These are phyloP conservation scores for Epicampocera succincta DNA, from an alignment of 2,888 invertebrate genomes.

Conservation along the genomic window DNA sequence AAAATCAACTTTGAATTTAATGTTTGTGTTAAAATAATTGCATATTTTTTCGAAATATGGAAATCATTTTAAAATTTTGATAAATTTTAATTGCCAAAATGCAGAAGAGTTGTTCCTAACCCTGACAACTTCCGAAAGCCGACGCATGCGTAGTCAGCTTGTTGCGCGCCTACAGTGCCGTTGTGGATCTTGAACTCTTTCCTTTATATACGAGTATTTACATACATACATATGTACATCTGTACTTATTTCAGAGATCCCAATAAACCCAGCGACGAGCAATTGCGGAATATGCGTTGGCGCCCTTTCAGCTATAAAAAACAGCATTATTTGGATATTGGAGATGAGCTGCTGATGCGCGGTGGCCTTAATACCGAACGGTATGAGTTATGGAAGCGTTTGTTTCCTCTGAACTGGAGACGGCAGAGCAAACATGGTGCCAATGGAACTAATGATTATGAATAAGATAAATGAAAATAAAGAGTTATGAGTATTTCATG, in stretches of 20 bases:
- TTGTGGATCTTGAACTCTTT: no score
- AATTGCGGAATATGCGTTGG: slow-evolving; percentile 77
- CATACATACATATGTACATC: background rate
- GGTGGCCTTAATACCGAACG: slow-evolving; percentile 78
- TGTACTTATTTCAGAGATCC: slow-evolving; percentile 76
- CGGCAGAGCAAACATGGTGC: slow-evolving; percentile 76
- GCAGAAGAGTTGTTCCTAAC: no score
- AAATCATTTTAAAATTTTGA: no score
- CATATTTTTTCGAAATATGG: no score
- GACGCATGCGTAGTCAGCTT: no score
- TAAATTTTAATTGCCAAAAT: no score
- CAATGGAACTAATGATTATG: slow-evolving; percentile 71
- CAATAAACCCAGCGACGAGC: slow-evolving; percentile 79
- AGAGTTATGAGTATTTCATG: background rate
- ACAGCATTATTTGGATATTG: slow-evolving; percentile 80
- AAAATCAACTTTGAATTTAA: no score
- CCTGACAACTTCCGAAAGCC: no score
- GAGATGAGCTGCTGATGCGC: slow-evolving; percentile 75
- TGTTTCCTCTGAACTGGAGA: slow-evolving; percentile 80
- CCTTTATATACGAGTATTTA: background rate
- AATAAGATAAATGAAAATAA: slow-evolving; percentile 35
- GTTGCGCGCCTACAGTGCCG: no score
- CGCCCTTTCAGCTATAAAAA: slow-evolving; percentile 79
- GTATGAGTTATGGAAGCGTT: slow-evolving; percentile 79
- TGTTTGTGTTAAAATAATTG: no score